Evolutionary conservation across 2,888 invertebrate genomes (phyloP).

Genomic region (Idaea biselata): DNA sequence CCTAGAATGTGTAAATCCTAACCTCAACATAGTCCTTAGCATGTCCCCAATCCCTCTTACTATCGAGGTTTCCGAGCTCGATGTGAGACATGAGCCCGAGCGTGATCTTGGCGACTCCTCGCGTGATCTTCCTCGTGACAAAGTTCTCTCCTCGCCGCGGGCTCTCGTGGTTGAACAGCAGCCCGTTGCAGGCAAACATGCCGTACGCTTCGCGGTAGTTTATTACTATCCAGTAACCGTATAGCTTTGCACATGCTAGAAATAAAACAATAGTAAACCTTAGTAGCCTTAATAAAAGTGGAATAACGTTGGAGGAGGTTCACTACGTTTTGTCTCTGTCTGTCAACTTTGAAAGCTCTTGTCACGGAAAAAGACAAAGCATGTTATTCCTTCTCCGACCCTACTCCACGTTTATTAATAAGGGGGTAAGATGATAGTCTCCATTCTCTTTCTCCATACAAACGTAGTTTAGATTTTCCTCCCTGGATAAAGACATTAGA

Average conservation of each 20-base stretch:
- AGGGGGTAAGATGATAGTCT: too few relatives aligned
- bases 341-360: too few relatives aligned
- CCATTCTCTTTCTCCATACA: too few relatives aligned
- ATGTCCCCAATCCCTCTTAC: slow-evolving; percentile 99
- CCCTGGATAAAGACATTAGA: too few relatives aligned
- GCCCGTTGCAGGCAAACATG: slow-evolving; percentile 97
- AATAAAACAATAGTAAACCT: slow-evolving; percentile 4
- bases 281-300: neutral
- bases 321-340: too few relatives aligned
- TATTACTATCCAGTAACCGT: slow-evolving; percentile 97
- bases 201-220: slow-evolving; percentile 97
- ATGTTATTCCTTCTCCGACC: too few relatives aligned
- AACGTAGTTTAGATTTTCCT: too few relatives aligned
- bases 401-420: too few relatives aligned
- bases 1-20: slow-evolving; percentile 22
- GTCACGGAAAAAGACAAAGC: too few relatives aligned
- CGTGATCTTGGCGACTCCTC: slow-evolving; percentile 97
- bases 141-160: slow-evolving; percentile 98
- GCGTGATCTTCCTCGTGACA: slow-evolving; percentile 98
- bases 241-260: slow-evolving; percentile 95
- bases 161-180: slow-evolving; percentile 97
- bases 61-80: slow-evolving; percentile 96
- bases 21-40: slow-evolving; percentile 97
- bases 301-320: too few relatives aligned
- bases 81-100: slow-evolving; percentile 91